Conservation (phyloP, 2,888 invertebrate species). For the Argyresthia albistria region DNA sequence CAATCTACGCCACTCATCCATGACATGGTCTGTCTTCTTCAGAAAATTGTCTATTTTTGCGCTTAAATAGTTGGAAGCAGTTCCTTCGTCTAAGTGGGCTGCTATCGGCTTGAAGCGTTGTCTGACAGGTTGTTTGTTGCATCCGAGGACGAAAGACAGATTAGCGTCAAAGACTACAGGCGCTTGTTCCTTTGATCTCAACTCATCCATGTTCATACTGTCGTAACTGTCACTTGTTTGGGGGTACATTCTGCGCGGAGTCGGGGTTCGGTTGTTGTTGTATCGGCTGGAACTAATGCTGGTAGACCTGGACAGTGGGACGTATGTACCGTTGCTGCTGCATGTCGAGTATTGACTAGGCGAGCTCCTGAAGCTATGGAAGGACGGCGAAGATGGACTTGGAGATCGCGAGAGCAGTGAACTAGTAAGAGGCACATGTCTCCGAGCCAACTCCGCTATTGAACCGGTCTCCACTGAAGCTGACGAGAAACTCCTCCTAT, state of each 20-base stretch:
- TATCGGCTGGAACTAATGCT: slow-evolving; percentile 51
- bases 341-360: slow-evolving; percentile 61
- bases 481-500: slow-evolving; percentile 46
- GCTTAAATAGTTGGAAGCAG: slow-evolving; percentile 82
- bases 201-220: slow-evolving; percentile 69
- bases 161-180: slow-evolving; percentile 88
- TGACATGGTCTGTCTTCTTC: slow-evolving; percentile 87
- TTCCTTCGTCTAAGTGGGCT: slow-evolving; percentile 82
- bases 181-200: slow-evolving; percentile 78
- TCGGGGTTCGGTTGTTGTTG: slow-evolving; percentile 55
- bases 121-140: slow-evolving; percentile 78
- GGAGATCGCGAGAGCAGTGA: slow-evolving; percentile 68
- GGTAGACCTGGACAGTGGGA: slow-evolving; percentile 52
- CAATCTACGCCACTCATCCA: slow-evolving; percentile 87
- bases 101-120: slow-evolving; percentile 81
- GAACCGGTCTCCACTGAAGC: slow-evolving; percentile 61
- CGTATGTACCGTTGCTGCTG: slow-evolving; percentile 56
- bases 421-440: slow-evolving; percentile 42
- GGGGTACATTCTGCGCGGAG: slow-evolving; percentile 79
- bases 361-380: slow-evolving; percentile 50
- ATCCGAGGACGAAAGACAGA: slow-evolving; percentile 83
- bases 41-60: slow-evolving; percentile 86
- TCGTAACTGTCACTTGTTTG: slow-evolving; percentile 67
- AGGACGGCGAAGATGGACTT: slow-evolving; percentile 58
- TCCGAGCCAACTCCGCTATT: slow-evolving; percentile 58